Base-by-base conservation (phyloP, 2,888 invertebrate genomes). In the Marronus borbonicus region DNA sequence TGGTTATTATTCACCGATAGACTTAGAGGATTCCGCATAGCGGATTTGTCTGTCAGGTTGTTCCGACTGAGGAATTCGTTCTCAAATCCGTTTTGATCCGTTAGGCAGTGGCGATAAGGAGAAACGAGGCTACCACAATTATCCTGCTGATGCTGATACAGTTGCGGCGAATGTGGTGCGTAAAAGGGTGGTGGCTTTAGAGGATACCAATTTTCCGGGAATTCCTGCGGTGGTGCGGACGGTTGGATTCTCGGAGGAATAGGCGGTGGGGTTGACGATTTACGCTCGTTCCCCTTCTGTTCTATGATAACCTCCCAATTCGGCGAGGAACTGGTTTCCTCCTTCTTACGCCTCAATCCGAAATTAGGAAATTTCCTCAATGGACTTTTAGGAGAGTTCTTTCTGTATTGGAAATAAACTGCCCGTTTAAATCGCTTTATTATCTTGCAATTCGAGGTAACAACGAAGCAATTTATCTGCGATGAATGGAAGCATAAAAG, bases 161-260 rank as follows among this genome's bases (percentile, higher is more conserved):
- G 72, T 58, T 72, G 58, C 20, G 58, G 31, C 39, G 36, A 39
- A 36, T 17, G 55, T 52, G 72, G 39, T 20, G 72, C 39, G 58
- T 60, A 72, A 20, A 39, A 72, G 39, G 20, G 39, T 39, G 58
- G 39, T 14, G 58, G 17, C 36, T 36, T 14, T 7, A 36, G 20
- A 39, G 36, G 36, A 52, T 72, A 70, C 60, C 75, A 69, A 77
- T 31, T 64, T 49, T 82, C 81, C 17, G 80, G 58, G 44, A 84
- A 76, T 78, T 86, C 86, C 76, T 84, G 85, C 0, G 87, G 88
- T 10, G 88, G 88, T 10, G 88, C 88, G n/a, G 87, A 87, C 3
- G 88, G 77, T 52, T 82, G 82, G 74, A 85, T 83, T 64, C 85
- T 82, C 20, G 86, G 86, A 31, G 85, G 84, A 52, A 85, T 12